A percentile compares a stretch with the other conserved stretches of the same genome.
Conservation (phyloP, 2,113 vertebrate species). For the Athene noctua region DNA sequence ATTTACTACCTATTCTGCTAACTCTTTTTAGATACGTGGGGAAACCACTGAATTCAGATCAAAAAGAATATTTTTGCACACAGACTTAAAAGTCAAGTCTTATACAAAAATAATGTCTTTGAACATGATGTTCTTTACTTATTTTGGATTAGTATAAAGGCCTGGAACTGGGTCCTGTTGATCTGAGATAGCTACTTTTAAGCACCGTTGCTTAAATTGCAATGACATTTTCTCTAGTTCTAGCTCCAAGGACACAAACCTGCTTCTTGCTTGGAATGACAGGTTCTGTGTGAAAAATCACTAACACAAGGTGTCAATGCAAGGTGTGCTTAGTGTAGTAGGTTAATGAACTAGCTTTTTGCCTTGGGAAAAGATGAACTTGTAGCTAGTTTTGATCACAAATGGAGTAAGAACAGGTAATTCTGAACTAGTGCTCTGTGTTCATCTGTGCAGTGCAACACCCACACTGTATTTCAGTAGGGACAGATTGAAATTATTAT, state of each 20-base stretch:
- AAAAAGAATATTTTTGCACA: conserved; percentile 61
- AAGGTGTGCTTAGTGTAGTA: background rate
- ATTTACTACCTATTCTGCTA: conserved; percentile 36
- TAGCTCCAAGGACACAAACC: conserved; percentile 23
- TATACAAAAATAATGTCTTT: conserved; percentile 56
- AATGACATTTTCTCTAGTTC: conserved; percentile 48
- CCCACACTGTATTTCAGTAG: background rate
- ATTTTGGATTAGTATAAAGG: conserved; percentile 64
- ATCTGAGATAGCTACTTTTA: conserved; percentile 46
- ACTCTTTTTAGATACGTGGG: background rate
- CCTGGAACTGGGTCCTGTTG: conserved; percentile 31
- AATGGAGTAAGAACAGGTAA: background rate
- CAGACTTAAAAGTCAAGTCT: conserved; percentile 61
- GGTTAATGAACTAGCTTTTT: background rate
- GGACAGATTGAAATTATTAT: background rate
- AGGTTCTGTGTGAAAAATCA: conserved; percentile 13
- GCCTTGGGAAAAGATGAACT: background rate
- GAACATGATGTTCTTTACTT: conserved; percentile 64
- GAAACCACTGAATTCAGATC: conserved; percentile 51
- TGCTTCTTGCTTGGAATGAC: background rate
- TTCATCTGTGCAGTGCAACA: background rate
- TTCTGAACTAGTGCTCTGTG: background rate
- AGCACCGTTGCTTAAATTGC: conserved; percentile 58
- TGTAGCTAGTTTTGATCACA: background rate
- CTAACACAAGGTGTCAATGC: background rate